These are phyloP conservation scores for Hermetia illucens DNA, from an alignment of 1,140 invertebrate genomes.

Conservation along the genomic window DNA sequence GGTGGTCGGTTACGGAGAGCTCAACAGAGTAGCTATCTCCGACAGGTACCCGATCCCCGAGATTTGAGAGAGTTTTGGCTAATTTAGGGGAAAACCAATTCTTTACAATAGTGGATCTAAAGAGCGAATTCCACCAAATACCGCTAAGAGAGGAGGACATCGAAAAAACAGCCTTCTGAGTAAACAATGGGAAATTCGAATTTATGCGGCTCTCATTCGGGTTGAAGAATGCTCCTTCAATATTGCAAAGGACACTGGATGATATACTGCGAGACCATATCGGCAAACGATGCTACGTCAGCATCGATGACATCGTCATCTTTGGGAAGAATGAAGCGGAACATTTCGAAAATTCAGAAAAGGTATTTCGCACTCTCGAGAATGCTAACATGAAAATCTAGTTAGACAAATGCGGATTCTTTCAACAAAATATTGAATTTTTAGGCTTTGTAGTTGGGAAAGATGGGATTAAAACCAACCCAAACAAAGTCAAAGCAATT, in stretches of 20 bases:
- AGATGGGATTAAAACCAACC: conserved; percentile 11
- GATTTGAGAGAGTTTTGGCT: conserved; percentile 32
- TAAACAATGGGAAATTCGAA: conserved; percentile 26
- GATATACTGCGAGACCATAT: conserved; percentile 18
- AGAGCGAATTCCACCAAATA: conserved; percentile 34
- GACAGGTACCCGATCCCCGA: conserved; percentile 34
- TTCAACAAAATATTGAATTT: conserved; percentile 9
- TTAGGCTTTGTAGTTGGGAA: conserved; percentile 9
- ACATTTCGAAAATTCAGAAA: conserved; percentile 15
- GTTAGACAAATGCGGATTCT: conserved; percentile 8
- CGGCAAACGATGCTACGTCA: conserved; percentile 14
- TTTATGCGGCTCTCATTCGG: conserved; percentile 28
- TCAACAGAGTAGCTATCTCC: conserved; percentile 17
- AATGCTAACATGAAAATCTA: conserved; percentile 8
- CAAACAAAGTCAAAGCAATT: conserved; percentile 11
- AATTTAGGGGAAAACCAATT: conserved; percentile 24
- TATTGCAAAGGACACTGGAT: conserved; percentile 32
- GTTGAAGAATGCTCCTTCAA: conserved; percentile 27
- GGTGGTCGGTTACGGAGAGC: conserved; percentile 17
- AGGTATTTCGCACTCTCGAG: conserved; percentile 5
- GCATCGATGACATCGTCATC: conserved; percentile 13
- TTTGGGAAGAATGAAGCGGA: conserved; percentile 10
- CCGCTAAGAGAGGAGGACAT: conserved; percentile 17
- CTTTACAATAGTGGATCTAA: conserved; percentile 33
- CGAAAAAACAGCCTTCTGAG: conserved; percentile 28